These are phyloP conservation scores for Cuculus canorus DNA, from an alignment of 2,797 vertebrate genomes.

Conservation along the genomic window DNA sequence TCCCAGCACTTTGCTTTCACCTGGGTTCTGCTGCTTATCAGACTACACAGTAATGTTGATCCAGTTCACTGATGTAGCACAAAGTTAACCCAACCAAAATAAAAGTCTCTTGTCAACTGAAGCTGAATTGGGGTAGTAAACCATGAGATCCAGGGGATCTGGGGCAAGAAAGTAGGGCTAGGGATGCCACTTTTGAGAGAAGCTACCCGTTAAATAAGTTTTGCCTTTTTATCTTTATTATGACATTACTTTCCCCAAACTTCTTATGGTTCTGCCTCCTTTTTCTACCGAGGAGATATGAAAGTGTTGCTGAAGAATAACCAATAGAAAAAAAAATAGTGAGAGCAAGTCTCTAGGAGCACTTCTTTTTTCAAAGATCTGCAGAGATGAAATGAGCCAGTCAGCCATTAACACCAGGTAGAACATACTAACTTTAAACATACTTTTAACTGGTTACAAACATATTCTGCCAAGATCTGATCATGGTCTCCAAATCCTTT, in stretches of 20 bases:
- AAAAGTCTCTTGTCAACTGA: background rate
- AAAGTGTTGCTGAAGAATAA: background rate
- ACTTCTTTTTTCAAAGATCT: background rate
- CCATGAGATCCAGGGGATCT: background rate
- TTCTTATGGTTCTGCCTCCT: background rate
- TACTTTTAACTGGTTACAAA: background rate
- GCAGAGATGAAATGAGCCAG: background rate
- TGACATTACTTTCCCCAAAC: background rate
- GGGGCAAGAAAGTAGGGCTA: background rate
- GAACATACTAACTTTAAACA: background rate
- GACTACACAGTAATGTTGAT: background rate
- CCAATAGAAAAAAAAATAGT: accelerated
- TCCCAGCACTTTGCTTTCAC: background rate
- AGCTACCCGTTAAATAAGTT: background rate
- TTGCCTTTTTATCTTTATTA: background rate
- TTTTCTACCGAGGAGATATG: accelerated
- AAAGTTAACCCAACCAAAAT: background rate
- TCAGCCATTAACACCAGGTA: background rate
- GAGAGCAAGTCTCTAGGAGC: background rate
- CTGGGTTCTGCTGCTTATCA: background rate
- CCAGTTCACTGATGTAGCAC: background rate
- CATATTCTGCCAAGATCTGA: background rate
- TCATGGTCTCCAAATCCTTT: background rate
- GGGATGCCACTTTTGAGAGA: background rate
- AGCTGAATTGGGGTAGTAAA: background rate